Evolutionary conservation across 2,113 vertebrate species (phyloP), one percentile per base, ranked within the genome.

Genomic region (Forbesichthys agassizii): DNA sequence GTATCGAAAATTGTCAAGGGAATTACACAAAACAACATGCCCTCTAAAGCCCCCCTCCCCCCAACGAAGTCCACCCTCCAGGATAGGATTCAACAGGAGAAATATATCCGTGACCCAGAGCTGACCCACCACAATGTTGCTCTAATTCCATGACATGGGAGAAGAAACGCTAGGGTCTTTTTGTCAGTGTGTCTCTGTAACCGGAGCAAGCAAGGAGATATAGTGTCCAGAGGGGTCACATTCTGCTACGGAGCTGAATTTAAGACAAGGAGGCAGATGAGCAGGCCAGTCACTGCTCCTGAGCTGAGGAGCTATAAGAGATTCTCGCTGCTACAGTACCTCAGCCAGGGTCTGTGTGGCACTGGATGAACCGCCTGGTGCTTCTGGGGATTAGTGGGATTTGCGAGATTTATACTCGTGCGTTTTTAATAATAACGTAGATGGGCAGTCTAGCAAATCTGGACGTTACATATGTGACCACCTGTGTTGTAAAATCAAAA

Each of bases 101-200:
- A 77, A 83, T 81, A 80, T 79, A 71, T 73, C 71, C 2, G 66
- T 88, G 83, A 89, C 89, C 87, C 69, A 71, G 12, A 77, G 86
- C 82, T 89, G 88, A 90, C 86, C 88, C 83, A 78, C 79, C 84
- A 83, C 83, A 83, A 82, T 88, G 85, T 89, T 87, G 86, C 76
- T 86, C 81, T 73, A 83, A 86, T 76, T 90, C 27, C 85, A 88
- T 78, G 77, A 82, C 82, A 82, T 75, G 72, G 71, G 74, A 77
- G 84, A 77, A 72, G 71, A 74, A 83, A 83, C 85, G 86, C 83
- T 61, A 60, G 82, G 69, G 80, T 87, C 82, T 85, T 82, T 88
- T 86, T 27, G 27, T 88, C 86, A 88, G 82, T 84, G 89, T 80
- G 83, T 85, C 82, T 89, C 85, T 88, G 87, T 86, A 88, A 85